Base-by-base conservation (phyloP, 2,797 vertebrate genomes). In the Aplochiton taeniatus region DNA sequence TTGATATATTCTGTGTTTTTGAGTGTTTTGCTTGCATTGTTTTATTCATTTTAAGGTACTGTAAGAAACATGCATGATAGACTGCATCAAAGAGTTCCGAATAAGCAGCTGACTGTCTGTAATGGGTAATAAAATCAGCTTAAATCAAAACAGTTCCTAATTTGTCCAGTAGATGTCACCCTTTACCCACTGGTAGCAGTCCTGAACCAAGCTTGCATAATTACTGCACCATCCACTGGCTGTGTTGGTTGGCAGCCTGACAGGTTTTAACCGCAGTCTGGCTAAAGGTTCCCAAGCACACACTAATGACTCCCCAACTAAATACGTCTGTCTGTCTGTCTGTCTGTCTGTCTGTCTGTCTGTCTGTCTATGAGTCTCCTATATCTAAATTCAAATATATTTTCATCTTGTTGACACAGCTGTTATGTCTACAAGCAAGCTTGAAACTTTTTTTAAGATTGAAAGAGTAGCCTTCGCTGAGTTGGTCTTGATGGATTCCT, bases 161-260 rank as follows among this genome's bases (percentile, higher is more conserved):
- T 19, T 58, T 51, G 0, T 65, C 83, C 89, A 88, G 77, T 61
- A 86, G 88, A 73, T 86, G 87, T 74, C 75, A 60, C 0, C 16
- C 51, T 80, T 73, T 60, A 80, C 61, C 45, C 72, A 51, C 51
- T 44, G 9, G 73, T 62, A 78, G 18, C 4, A 31, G 4, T 1
- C 9, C 9, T 7, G 48, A 9, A 0, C 0, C 8, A 2, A 8
- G 4, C 48, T 13, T n/a, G 9, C 13, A n/a, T 11, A 47, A 17
- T 45, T 6, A 65, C 58, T 68, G 31, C 62, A 57, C 42, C 10
- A 11, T 41, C 47, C 66, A 41, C 43, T 31, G 9, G 18, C 16
- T 61, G 16, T 53, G 55, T 47, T 18, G 41, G 12, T 31, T 13
- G 31, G 31, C 31, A 31, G 31, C 31, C 2, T 31, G 14, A 8